phyloP scores from a whole-genome alignment of 2,797 vertebrate species.

The Brachyrhaphis roseni region DNA sequence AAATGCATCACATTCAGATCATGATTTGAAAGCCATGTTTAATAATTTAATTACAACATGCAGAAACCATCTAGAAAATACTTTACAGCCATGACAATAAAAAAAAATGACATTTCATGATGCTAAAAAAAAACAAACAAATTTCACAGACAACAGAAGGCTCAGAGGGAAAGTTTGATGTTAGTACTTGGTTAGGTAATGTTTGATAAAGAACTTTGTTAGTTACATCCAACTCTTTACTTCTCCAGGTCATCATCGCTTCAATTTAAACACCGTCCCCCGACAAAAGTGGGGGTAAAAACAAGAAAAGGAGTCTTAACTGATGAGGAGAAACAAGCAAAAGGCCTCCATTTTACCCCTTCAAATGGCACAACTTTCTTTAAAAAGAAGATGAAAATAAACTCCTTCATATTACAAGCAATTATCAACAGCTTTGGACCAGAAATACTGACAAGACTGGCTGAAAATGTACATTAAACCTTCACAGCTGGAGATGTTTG shows the following conservation, averaged over 20 bases:
- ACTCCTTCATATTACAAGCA: constrained; percentile 50
- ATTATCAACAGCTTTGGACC: constrained; percentile 12
- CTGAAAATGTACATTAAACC: background rate
- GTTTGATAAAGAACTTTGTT: constrained; percentile 21
- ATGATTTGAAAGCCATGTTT: constrained; percentile 50
- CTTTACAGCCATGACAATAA: constrained; percentile 68
- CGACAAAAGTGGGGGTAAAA: constrained; percentile 73
- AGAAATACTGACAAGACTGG: constrained; percentile 32
- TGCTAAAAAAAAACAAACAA: constrained; percentile 16
- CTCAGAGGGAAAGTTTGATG: constrained; percentile 50
- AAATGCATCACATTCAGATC: constrained; percentile 14
- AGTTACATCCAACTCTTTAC: constrained; percentile 37
- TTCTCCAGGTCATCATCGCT: background rate
- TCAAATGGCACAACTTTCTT: constrained; percentile 49
- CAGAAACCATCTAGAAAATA: constrained; percentile 71
- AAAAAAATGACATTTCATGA: constrained; percentile 76
- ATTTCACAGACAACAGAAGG: constrained; percentile 61
- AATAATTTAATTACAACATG: constrained; percentile 79
- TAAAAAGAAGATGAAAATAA: constrained; percentile 22
- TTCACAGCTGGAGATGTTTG: background rate
- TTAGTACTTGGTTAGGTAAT: constrained; percentile 44
- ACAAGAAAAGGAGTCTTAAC: constrained; percentile 30
- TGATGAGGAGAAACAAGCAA: constrained; percentile 23
- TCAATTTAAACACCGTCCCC: constrained; percentile 38
- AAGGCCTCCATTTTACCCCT: constrained; percentile 36